Evolutionary conservation across 2,888 invertebrate genomes (phyloP), one percentile per base, ranked within the genome.

Genomic region (Lysandra coridon): DNA sequence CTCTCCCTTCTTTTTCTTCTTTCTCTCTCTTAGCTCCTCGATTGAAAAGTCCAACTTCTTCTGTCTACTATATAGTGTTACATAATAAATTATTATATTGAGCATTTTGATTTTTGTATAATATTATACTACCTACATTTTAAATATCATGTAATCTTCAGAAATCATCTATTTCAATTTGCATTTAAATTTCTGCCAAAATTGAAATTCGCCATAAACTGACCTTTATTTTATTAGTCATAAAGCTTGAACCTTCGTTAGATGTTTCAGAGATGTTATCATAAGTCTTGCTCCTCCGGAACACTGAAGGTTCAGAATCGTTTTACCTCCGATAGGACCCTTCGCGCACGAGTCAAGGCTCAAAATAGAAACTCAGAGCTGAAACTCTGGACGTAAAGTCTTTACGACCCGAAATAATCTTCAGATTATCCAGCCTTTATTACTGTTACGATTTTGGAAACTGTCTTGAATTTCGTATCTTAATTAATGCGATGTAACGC

Each of bases 341-440:
- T 17, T 17, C 1, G 0, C 4, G 4, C 4, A 57, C 57, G 4
- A 1, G 1, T 4, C 17, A 57, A 57, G 17, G 4, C 4, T 57
- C 1, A 57, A 57, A 57, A 57, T 57, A 4, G 57, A 17, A 14
- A 17, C 1, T 57, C 17, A 17, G 14, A 44, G 57, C 57, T 57
- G 17, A 57, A 57, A 4, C 12, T 57, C 4, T 17, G 57, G 17
- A 57, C 57, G 57, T 57, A 17, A 57, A 37, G 14, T 69, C 69
- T 69, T 69, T 69, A 69, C 69, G 69, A 37, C 17, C 33, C 69
- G 33, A 69, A 69, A 69, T 69, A 69, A 69, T 69, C 69, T 69
- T 30, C 30, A 33, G 30, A 69, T 69, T 33, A 69, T 69, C 33
- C 69, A 69, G 69, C 14, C 69, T 37, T 30, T 33, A 69, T 5